phyloP scores from a whole-genome alignment of 2,888 invertebrate genomes.

The Rhamnusium bicolor region DNA sequence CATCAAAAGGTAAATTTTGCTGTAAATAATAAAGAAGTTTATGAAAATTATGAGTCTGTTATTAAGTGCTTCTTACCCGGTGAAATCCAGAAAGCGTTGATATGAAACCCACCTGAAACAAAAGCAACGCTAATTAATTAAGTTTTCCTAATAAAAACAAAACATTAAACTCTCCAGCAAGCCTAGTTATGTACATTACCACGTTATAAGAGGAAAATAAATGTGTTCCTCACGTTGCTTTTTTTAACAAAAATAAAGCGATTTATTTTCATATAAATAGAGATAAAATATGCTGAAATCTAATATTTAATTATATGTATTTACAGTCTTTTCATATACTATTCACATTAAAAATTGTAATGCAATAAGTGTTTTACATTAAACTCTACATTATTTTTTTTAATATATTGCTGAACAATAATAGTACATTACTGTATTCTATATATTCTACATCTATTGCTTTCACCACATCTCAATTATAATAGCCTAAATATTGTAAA shows the following conservation, averaged over 20 bases:
- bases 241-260: not conserved
- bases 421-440: too few species aligned
- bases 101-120: conserved; percentile 38
- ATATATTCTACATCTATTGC: too few species aligned
- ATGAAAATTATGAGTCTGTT: conserved; percentile 19
- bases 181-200: conserved; percentile 3
- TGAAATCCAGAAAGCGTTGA: conserved; percentile 21
- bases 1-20: not conserved
- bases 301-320: too few species aligned
- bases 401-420: too few species aligned
- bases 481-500: too few species aligned
- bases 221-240: not conserved
- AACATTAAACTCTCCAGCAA: conserved; percentile 14
- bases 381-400: too few species aligned
- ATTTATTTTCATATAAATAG: not conserved
- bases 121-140: conserved; percentile 35
- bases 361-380: too few species aligned
- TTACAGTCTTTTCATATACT: too few species aligned
- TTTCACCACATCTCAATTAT: too few species aligned
- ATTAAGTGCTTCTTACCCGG: conserved; percentile 33
- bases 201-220: conserved; percentile 12
- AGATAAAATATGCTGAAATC: too few species aligned
- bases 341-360: too few species aligned
- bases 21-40: conserved; percentile 13
- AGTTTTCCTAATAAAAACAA: conserved; percentile 31